Base-by-base conservation (phyloP, 2,113 vertebrate genomes). In the Tachuris rubrigastra region DNA sequence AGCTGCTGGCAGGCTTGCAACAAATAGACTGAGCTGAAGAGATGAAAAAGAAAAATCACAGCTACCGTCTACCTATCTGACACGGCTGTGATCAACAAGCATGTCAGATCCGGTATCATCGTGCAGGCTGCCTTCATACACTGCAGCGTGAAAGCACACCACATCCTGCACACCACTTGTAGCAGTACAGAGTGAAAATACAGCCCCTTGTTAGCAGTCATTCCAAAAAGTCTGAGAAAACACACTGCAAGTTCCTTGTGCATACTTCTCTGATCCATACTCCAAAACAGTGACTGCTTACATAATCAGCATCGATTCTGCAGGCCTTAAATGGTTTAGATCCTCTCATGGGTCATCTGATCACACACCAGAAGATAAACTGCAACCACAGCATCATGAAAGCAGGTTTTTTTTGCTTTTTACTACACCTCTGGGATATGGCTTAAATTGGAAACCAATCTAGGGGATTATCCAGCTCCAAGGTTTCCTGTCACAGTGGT, bases 11-110 rank as follows among this genome's bases (percentile, higher is more conserved):
- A 93, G 68, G 50, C 75, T 86, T 66, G 62, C 47, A 75, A 47
- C 37, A 39, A 78, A 65, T 13, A 89, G 71, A 83, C 56, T 9
- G 63, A 93, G 71, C 47, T 75, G 39, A 96, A 79, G 44, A 92
- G 59, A 21, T 66, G 33, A n/a, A 78, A 83, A 65, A 49, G 6
- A 31, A 62, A 37, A 68, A 58, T 56, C 82, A 75, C 33, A 77
- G 79, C 50, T 81, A 25, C 58, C 87, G 63, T 87, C 71, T 77
- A 12, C 67, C 21, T 73, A 27, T 42, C 33, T 74, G 83, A 59
- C 53, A 60, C 0, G 0, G 55, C 59, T 52, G 4, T 6, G 73
- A 96, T 83, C 31, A 8, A 46, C 5, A 6, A 50, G 80, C 49
- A 62, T 2, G 3, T 47, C 52, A 62, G 59, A 92, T 9, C 33